Evolutionary conservation across 53 echinoderm and acorn worm species (phyloP), one percentile per base, ranked within the genome.

Genomic region (Holothuria scabra): DNA sequence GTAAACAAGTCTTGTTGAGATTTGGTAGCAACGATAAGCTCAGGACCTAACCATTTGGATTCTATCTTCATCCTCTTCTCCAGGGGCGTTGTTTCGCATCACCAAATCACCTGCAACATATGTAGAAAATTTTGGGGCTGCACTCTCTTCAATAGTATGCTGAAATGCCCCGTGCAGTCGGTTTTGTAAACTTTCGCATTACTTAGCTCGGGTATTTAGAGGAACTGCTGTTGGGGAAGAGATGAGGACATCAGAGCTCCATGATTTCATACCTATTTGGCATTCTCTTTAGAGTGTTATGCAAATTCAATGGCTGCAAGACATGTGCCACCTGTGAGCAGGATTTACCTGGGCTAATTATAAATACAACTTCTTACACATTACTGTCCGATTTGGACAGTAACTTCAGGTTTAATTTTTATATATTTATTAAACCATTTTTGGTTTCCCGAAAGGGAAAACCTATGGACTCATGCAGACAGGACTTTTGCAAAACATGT

Each of bases 181-280:
- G 21, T 28, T 21, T 12, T 75, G 49, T 25, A 75, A 22, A 8
- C 49, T 22, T 28, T 19, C 24, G 49, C 75, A 75, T 1, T 75
- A 75, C 26, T 75, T 52, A 1, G 5, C 62, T 61, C 7, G 62
- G 12, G 12, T 26, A 7, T 24, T 28, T 55, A 19, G 68, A 25
- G 61, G 13, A 8, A 20, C 22, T 2, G 18, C 1, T 11, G 41
- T 16, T 2, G 3, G 56, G 18, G 4, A 37, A n/a, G n/a, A n/a
- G n/a, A 34, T 2, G 85, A 49, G 9, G 41, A 75, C 3, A 75
- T 76, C n/a, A 61, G 59, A 25, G 61, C n/a, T n/a, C n/a, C n/a
- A n/a, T n/a, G n/a, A n/a, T n/a, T n/a, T n/a, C n/a, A n/a, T n/a
- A n/a, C n/a, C n/a, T n/a, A n/a, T n/a, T n/a, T n/a, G n/a, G n/a